Evolutionary conservation across 2,888 invertebrate species (phyloP).

Genomic region (Trichogramma evanescens): DNA sequence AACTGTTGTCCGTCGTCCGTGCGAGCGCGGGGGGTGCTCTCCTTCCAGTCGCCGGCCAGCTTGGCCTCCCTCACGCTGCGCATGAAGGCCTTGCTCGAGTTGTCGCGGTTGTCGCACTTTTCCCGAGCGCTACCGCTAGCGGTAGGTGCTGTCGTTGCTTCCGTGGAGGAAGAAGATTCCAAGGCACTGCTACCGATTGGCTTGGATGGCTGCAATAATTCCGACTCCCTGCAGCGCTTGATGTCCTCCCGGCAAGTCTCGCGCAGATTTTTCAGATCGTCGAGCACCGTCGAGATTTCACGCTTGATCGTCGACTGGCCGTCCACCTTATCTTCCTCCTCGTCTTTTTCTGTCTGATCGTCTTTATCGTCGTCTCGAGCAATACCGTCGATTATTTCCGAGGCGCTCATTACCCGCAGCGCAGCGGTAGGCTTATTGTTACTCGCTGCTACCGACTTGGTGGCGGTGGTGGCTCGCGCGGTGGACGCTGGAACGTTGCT

Average conservation of each 20-base stretch:
- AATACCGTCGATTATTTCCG: conserved; percentile 1
- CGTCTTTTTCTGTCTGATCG: not conserved
- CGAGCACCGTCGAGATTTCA: conserved; percentile 16
- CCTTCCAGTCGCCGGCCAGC: conserved; percentile 18
- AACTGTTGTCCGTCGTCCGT: not conserved
- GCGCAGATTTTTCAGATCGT: conserved; percentile 10
- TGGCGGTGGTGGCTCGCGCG: not conserved
- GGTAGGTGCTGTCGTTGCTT: too few relatives aligned
- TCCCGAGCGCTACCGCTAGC: not conserved
- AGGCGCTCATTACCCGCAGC: not conserved
- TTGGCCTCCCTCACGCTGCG: conserved; percentile 12
- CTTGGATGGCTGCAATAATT: too few relatives aligned
- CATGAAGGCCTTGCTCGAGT: conserved; percentile 13
- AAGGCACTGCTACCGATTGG: too few relatives aligned
- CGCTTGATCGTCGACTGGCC: conserved; percentile 12
- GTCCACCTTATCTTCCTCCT: not conserved
- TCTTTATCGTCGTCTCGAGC: not conserved
- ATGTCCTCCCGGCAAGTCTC: conserved; percentile 3
- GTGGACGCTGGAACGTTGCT: not conserved
- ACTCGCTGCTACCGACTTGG: not conserved
- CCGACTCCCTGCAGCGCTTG: not conserved
- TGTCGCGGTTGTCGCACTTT: not conserved
- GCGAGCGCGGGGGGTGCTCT: conserved; percentile 5
- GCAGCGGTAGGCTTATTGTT: too few relatives aligned
- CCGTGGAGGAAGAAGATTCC: too few relatives aligned